Evolutionary conservation across 2,797 vertebrate species (phyloP).

Genomic region (Lepidocolaptes lacrymiger): DNA sequence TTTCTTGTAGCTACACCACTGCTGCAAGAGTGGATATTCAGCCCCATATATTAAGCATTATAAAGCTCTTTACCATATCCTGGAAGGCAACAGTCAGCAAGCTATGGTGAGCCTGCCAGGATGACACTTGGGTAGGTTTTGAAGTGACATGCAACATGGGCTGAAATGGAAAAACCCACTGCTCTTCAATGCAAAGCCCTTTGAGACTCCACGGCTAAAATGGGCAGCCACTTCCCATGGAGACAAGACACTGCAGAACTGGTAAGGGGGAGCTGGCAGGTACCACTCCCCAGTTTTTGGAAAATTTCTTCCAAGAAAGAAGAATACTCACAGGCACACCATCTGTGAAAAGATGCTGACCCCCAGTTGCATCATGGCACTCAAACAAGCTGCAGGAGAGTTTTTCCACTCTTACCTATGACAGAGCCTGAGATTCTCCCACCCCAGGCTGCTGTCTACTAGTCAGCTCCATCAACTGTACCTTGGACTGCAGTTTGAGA

Average conservation of each 20-base stretch:
- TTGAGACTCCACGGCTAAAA: neutral
- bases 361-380: neutral
- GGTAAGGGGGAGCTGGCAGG: neutral
- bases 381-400: neutral
- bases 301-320: neutral
- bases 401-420: neutral
- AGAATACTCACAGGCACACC: neutral
- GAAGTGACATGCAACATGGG: neutral
- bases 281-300: neutral
- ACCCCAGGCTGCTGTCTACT: neutral
- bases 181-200: neutral
- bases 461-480: neutral
- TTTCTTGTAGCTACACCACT: neutral
- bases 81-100: neutral
- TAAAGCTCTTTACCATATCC: neutral
- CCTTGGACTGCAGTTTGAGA: neutral
- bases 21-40: neutral
- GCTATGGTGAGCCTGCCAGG: neutral
- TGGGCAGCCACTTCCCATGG: neutral
- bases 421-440: neutral
- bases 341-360: neutral
- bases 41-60: neutral
- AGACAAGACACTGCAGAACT: neutral
- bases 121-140: neutral
- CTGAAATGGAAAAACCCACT: neutral